Evolutionary conservation across 1,140 invertebrate genomes (phyloP).

Genomic region (Drosophila willistoni): DNA sequence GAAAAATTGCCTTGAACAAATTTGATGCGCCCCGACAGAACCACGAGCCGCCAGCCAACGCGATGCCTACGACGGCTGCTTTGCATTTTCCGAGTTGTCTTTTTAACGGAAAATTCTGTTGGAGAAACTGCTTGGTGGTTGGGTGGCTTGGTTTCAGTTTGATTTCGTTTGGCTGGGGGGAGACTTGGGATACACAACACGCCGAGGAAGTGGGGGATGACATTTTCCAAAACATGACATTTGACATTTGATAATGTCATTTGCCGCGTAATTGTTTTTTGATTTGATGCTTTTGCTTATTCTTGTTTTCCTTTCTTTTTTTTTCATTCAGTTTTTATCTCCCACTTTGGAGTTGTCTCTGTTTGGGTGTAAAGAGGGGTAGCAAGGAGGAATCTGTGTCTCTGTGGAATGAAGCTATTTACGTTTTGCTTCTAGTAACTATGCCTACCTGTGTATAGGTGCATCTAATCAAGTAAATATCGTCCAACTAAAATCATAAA

Average conservation of each 20-base stretch:
- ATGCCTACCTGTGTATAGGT: too few species aligned
- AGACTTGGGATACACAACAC: not conserved
- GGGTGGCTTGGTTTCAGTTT: not conserved
- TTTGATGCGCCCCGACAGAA: conserved; percentile 55
- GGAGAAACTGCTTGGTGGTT: conserved; percentile 12
- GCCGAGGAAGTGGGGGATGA: conserved; percentile 7
- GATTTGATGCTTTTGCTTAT: conserved; percentile 64
- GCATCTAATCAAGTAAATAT: too few species aligned
- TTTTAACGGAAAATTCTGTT: conserved; percentile 22
- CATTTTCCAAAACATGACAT: conserved; percentile 70
- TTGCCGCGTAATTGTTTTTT: conserved; percentile 81
- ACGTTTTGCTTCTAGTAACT: too few species aligned
- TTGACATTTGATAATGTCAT: conserved; percentile 82
- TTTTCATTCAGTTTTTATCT: conserved; percentile 47
- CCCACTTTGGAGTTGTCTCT: conserved; percentile 39
- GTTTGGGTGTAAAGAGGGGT: not conserved
- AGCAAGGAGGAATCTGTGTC: not conserved
- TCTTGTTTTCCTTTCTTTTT: conserved; percentile 30
- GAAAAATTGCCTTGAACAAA: conserved; percentile 80
- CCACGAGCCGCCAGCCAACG: conserved; percentile 1
- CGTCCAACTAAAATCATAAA: too few species aligned
- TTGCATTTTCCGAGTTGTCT: conserved; percentile 59
- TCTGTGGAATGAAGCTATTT: not conserved
- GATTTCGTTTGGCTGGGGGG: too few species aligned
- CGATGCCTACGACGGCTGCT: conserved; percentile 38